Conservation (phyloP, 1,140 invertebrate genomes). For the Drosophila sechellia region DNA sequence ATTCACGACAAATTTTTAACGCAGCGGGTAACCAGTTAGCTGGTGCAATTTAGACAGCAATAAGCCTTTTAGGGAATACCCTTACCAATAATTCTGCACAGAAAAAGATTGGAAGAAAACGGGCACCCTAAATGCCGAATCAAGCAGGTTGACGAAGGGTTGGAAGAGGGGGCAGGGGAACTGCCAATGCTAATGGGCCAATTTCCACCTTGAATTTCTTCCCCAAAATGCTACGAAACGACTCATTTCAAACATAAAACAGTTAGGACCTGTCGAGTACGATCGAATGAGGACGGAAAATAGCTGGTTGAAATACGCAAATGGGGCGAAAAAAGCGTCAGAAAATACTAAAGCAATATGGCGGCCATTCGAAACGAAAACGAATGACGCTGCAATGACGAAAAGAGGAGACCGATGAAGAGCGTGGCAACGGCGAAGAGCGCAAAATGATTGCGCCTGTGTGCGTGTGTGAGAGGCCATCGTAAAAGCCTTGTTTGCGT, state of each 20-base stretch:
- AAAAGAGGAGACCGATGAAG: constrained; percentile 47
- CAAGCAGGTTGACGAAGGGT: constrained; percentile 8
- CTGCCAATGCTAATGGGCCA: constrained; percentile 4
- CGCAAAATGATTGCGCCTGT: constrained; percentile 11
- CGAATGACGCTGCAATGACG: constrained; percentile 61
- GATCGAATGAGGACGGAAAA: constrained; percentile 17
- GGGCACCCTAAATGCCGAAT: background rate
- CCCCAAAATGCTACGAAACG: background rate
- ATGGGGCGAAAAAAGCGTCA: constrained; percentile 43
- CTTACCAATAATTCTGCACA: background rate
- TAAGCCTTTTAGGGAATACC: too few species aligned
- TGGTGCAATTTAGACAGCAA: too few species aligned
- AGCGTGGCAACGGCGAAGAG: constrained; percentile 43
- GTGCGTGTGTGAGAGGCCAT: constrained; percentile 17
- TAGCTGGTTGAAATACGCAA: background rate
- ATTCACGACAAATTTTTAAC: too few species aligned
- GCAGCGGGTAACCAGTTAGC: too few species aligned
- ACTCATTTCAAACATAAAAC: constrained; percentile 56
- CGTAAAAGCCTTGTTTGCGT: constrained; percentile 44
- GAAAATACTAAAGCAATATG: constrained; percentile 63
- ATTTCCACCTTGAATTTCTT: constrained; percentile 44
- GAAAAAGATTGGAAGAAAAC: background rate
- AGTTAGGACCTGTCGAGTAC: constrained; percentile 17
- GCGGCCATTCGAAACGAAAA: constrained; percentile 39
- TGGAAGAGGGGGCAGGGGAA: constrained; percentile 1